Evolutionary conservation across 2,888 invertebrate genomes (phyloP).

Genomic region (Brachycybe producta): DNA sequence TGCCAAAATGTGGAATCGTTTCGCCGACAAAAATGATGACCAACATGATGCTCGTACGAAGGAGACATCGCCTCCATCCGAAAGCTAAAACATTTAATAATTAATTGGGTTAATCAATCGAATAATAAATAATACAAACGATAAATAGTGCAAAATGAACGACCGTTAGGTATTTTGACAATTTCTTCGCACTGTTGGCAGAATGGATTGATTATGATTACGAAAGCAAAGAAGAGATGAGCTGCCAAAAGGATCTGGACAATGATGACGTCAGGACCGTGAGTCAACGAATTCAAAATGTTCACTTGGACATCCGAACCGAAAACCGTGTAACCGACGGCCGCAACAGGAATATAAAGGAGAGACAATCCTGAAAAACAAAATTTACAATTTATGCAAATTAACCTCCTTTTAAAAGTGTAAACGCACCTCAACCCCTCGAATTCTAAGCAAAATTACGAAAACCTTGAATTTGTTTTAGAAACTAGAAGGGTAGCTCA

Average conservation of each 20-base stretch:
- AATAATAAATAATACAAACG: no score
- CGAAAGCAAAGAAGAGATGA: slow-evolving; percentile 52
- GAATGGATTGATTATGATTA: slow-evolving; percentile 56
- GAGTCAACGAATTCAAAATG: slow-evolving; percentile 43
- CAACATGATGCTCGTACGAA: slow-evolving; percentile 45
- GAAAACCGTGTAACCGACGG: slow-evolving; percentile 49
- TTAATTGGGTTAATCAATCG: no score
- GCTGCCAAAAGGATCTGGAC: slow-evolving; percentile 50
- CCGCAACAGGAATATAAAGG: slow-evolving; percentile 43
- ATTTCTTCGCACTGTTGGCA: slow-evolving; percentile 55
- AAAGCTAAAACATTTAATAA: slow-evolving; percentile 41
- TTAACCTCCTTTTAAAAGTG: background rate
- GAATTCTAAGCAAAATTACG: background rate
- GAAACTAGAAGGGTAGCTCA: no score
- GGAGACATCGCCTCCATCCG: slow-evolving; percentile 43
- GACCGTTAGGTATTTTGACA: slow-evolving; percentile 47
- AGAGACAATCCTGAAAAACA: slow-evolving; percentile 29
- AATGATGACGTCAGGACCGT: slow-evolving; percentile 42
- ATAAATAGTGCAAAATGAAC: no score
- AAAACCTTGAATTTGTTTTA: no score
- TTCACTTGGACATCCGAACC: slow-evolving; percentile 48
- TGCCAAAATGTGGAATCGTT: slow-evolving; percentile 53
- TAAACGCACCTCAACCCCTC: no score
- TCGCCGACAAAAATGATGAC: slow-evolving; percentile 51
- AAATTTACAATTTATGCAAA: background rate